Base-by-base conservation (phyloP, 2,113 vertebrate genomes). In the Piaya cayana region DNA sequence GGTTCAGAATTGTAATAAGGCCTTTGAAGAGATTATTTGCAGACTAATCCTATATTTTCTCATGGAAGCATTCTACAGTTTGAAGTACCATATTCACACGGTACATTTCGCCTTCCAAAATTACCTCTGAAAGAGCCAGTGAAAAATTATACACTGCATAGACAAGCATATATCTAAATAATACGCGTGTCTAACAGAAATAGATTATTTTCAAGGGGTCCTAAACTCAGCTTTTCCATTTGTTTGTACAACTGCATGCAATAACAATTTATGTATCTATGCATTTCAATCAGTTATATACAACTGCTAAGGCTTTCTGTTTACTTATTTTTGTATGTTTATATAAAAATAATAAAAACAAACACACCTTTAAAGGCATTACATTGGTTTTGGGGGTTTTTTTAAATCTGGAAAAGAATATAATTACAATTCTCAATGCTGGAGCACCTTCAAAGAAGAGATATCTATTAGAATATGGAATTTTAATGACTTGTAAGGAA, bases 1-100 rank as follows among this genome's bases (percentile, higher is more conserved):
- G 67, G 89, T 68, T 95, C 92, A 94, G 72, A 82, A 92, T 62
- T 71, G 75, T 70, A 92, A 95, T 29, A 67, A 55, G 78, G 75
- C 36, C 88, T 94, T 95, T 91, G 84, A 95, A 91, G 86, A 93
- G 92, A 95, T 95, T 90, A 96, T 91, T 21, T 91, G 81, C 88
- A 91, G 75, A 36, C 71, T 92, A 96, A 96, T 96, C 88, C 94
- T 80, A 2, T 85, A 88, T 95, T 93, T 93, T 94, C 70, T 76
- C 72, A 65, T 62, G 71, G 84, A 92, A 81, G 77, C 68, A 78
- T 84, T 88, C 71, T 32, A 47, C 82, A 90, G 27, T 92, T 78
- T 89, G 75, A 95, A 94, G 78, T 88, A 72, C 93, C 92, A 92
- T 18, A 83, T 85, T 96, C 82, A 68, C 65, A 86, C 2, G 2